Conservation (phyloP, 64 coral and sea anemone species). For the Anthopleura sola region DNA sequence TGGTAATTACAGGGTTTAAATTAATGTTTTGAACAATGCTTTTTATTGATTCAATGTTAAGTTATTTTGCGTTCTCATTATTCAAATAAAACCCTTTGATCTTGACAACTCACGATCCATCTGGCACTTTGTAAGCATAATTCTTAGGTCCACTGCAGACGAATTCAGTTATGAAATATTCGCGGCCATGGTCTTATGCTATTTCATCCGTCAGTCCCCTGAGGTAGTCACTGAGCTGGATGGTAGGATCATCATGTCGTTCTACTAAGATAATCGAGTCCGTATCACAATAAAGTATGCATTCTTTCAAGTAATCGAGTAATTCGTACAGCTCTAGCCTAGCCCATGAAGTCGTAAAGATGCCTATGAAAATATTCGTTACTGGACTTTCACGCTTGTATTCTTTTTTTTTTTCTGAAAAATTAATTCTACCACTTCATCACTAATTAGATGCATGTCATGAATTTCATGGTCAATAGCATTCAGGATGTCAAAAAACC, state of each 20-base stretch:
- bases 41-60: neutral
- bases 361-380: no score
- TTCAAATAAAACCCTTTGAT: conserved; percentile 14
- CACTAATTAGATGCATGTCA: no score
- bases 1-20: neutral
- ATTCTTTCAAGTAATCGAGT: no score
- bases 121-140: neutral
- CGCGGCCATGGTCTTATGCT: neutral
- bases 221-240: conserved; percentile 14
- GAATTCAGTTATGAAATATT: conserved; percentile 14
- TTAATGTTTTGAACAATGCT: neutral
- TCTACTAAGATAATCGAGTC: no score
- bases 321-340: no score
- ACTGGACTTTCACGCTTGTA: no score
- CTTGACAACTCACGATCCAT: neutral
- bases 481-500: conserved; percentile 11
- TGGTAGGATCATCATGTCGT: neutral
- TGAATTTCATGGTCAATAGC: conserved; percentile 18
- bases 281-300: no score
- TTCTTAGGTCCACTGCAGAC: conserved; percentile 31
- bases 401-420: no score
- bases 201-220: conserved; percentile 22
- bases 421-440: no score
- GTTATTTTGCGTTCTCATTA: neutral
- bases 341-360: no score